Conservation (phyloP, 2,113 vertebrate species). For the Poicephalus meyeri region DNA sequence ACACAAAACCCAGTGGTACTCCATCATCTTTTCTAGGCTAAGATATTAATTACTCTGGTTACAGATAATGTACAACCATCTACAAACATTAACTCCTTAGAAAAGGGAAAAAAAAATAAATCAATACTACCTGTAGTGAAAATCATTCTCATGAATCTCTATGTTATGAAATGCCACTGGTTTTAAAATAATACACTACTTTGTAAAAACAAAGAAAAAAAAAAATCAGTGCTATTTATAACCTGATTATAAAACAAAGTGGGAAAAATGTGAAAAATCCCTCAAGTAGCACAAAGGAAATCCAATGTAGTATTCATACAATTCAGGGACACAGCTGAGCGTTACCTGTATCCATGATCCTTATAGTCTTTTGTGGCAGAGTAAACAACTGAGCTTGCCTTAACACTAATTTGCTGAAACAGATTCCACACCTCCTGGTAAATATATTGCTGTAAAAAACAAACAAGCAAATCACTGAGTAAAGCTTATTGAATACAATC, state of each 20-base stretch:
- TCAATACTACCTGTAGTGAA: background rate
- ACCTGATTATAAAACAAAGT: background rate
- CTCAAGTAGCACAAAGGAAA: background rate
- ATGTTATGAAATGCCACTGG: background rate
- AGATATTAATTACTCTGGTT: background rate
- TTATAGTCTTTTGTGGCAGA: constrained; percentile 93
- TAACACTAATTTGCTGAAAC: constrained; percentile 98
- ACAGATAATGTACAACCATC: background rate
- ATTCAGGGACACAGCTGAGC: background rate
- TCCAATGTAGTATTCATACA: rapidly evolving
- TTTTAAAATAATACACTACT: background rate
- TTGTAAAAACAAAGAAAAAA: background rate
- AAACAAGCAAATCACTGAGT: background rate
- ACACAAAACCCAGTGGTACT: background rate
- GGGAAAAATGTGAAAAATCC: background rate
- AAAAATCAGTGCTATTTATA: background rate
- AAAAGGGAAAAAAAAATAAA: background rate
- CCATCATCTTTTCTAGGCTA: background rate
- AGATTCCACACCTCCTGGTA: constrained; percentile 98
- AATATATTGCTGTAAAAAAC: constrained; percentile 89
- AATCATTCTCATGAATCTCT: background rate
- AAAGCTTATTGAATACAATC: background rate
- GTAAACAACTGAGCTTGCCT: constrained; percentile 95
- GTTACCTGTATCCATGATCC: constrained; percentile 95
- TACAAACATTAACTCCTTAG: background rate